A percentile compares a stretch with the other conserved stretches of the same genome.
phyloP scores from a whole-genome alignment of 1,140 invertebrate genomes.

The Bombus difficillimus region DNA sequence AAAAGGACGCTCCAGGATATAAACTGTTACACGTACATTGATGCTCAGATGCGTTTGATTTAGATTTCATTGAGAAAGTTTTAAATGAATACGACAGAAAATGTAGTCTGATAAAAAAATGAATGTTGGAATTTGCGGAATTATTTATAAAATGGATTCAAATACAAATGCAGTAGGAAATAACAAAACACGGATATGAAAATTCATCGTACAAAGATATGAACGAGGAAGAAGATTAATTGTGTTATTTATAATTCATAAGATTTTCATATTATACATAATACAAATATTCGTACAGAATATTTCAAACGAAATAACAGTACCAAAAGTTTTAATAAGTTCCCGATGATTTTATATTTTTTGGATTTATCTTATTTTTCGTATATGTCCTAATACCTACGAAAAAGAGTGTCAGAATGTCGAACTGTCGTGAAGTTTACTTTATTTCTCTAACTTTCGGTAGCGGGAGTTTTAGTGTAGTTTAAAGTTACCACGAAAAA shows the following conservation, averaged over 20 bases:
- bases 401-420: neutral
- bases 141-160: neutral
- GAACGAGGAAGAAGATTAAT: neutral
- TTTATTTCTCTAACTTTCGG: slow-evolving; percentile 31
- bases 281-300: no score
- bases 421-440: slow-evolving; percentile 4
- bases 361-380: neutral
- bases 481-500: neutral
- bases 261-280: neutral
- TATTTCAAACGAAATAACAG: neutral
- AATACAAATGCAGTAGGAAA: neutral
- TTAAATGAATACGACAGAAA: no score
- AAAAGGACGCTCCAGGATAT: no score
- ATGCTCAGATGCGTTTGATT: no score
- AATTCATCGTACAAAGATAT: neutral
- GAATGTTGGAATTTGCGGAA: no score
- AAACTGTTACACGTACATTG: no score
- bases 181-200: neutral
- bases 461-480: neutral
- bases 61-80: no score
- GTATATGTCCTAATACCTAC: no score
- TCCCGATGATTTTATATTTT: neutral
- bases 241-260: neutral
- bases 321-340: neutral
- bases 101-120: no score